Conservation (phyloP, 1,140 invertebrate genomes). For the Odontomachus brunneus region DNA sequence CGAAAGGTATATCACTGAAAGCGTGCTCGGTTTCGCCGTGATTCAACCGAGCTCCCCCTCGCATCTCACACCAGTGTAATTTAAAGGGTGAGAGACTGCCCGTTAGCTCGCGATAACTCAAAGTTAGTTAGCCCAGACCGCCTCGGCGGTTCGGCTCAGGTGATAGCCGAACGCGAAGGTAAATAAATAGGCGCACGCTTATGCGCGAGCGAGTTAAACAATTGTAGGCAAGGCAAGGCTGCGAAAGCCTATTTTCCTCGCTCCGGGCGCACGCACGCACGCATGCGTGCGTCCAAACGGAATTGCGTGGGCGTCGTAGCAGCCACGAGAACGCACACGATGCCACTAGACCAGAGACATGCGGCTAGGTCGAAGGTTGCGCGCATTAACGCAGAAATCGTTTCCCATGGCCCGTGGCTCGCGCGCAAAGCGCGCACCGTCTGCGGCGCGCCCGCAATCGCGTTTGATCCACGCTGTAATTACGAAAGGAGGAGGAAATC, state of each 20-base stretch:
- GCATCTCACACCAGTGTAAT: neutral
- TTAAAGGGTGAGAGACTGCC: neutral
- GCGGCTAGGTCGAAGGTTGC: slow-evolving; percentile 48
- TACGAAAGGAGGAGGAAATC: slow-evolving; percentile 64
- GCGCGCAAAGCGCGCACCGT: slow-evolving; percentile 25
- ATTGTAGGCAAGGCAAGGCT: neutral
- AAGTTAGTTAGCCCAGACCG: slow-evolving; percentile 22
- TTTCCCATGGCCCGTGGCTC: slow-evolving; percentile 66
- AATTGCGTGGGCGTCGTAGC: slow-evolving; percentile 61
- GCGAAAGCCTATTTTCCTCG: slow-evolving; percentile 50
- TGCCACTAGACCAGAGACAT: slow-evolving; percentile 50
- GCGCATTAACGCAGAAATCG: slow-evolving; percentile 62
- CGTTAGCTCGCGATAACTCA: slow-evolving; percentile 12
- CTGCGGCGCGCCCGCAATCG: slow-evolving; percentile 6
- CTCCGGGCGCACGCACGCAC: slow-evolving; percentile 25
- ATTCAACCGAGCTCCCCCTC: neutral
- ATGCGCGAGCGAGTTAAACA: slow-evolving; percentile 32
- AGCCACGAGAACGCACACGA: slow-evolving; percentile 51
- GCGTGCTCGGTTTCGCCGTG: no score
- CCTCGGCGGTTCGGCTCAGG: neutral
- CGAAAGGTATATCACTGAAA: no score
- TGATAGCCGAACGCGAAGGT: slow-evolving; percentile 21
- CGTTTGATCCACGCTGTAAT: slow-evolving; percentile 65
- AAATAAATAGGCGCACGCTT: slow-evolving; percentile 41
- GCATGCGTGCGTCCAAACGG: slow-evolving; percentile 9